phyloP scores from a whole-genome alignment of 2,888 invertebrate genomes.

The Yponomeuta malinellus region DNA sequence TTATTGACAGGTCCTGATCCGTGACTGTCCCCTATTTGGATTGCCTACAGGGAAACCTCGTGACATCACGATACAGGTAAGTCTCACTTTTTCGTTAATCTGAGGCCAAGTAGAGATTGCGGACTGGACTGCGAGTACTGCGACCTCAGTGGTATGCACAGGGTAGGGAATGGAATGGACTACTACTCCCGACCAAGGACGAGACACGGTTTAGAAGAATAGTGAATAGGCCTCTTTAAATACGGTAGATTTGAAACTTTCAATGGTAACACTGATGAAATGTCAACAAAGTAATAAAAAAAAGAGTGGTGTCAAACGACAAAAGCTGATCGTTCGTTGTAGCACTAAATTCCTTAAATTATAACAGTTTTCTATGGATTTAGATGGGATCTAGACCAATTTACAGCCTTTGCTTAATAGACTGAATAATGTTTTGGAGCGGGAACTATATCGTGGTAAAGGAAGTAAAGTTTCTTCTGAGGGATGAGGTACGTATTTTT shows the following conservation, averaged over 20 bases:
- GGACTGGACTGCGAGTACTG: too few relatives aligned
- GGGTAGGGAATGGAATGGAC: too few relatives aligned
- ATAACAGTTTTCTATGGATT: constrained; percentile 63
- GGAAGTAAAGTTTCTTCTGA: constrained; percentile 85
- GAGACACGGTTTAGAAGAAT: too few relatives aligned
- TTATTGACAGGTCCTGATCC: too few relatives aligned
- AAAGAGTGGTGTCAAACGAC: constrained; percentile 35
- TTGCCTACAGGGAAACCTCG: too few relatives aligned
- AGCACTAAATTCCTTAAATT: constrained; percentile 50
- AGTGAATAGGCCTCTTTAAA: constrained; percentile 16
- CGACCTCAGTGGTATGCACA: too few relatives aligned
- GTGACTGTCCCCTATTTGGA: too few relatives aligned
- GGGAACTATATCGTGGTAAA: constrained; percentile 83
- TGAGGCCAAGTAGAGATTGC: too few relatives aligned
- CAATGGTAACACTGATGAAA: constrained; percentile 17
- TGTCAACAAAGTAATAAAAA: background rate
- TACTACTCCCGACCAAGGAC: too few relatives aligned
- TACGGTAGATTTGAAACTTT: constrained; percentile 4
- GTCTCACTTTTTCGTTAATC: too few relatives aligned
- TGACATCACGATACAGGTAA: too few relatives aligned
- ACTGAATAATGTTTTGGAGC: constrained; percentile 87
- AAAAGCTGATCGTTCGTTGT: constrained; percentile 59
- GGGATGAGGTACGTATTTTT: constrained; percentile 81
- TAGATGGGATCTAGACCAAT: constrained; percentile 62
- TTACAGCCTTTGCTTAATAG: constrained; percentile 55